Evolutionary conservation across 2,797 vertebrate species (phyloP), one percentile per base, ranked within the genome.

Genomic region (Brotula barbata): DNA sequence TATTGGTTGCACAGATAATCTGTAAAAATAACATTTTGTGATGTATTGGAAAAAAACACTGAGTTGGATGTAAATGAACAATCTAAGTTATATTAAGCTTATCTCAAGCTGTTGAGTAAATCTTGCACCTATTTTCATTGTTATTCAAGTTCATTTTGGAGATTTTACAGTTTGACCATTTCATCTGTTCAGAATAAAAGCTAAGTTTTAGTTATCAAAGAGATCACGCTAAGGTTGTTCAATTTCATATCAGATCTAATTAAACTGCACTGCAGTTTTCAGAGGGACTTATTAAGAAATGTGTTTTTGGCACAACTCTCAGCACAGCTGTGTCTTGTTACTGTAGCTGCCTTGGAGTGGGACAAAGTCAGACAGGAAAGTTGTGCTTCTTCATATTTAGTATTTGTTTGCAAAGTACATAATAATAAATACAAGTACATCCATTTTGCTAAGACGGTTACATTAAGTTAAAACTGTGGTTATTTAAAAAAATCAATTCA

Each of bases 261-360:
- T 25, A 46, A 25, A n/a, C n/a, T 21, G 36, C 2, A 3, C 36
- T 54, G 31, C 28, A 36, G 16, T 63, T 65, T 66, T 60, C 47
- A n/a, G 46, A 64, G 73, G 58, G 68, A 68, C 71, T 75, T 61
- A 71, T 78, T 57, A 50, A 62, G 58, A 67, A 48, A n/a, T 45
- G 10, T 67, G 48, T 50, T 45, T 71, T 64, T 75, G 78, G 65
- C 46, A 66, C 33, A 45, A 49, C 51, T 12, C 49, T 58, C 28
- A 41, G 41, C 34, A 28, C 59, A 64, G 52, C 49, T 60, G 47
- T 50, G 42, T 51, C 44, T 54, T 70, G 45, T 60, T 62, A 55
- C 19, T 25, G 41, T 28, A 6, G 8, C 23, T 25, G 7, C 14
- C 8, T 44, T 48, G 37, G 53, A 53, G 39, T 2, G 1, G 23